Evolutionary conservation across 1,140 invertebrate genomes (phyloP).

Genomic region (Drosophila asahinai): DNA sequence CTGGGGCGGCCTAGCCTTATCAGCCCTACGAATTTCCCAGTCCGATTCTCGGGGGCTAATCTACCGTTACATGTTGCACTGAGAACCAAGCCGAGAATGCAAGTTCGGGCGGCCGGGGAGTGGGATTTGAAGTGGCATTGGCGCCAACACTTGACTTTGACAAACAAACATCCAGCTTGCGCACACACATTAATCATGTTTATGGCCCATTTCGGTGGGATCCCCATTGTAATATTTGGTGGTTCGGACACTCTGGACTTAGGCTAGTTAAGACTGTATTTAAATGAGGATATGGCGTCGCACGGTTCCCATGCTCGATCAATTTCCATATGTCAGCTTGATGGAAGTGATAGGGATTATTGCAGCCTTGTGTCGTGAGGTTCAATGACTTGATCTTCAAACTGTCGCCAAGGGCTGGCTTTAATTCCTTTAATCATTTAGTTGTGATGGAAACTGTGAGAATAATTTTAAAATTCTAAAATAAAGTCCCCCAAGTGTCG

Average conservation of each 20-base stretch:
- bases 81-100: conserved; percentile 33
- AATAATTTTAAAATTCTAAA: no score
- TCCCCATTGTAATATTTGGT: conserved; percentile 23
- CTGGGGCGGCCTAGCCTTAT: conserved; percentile 24
- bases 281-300: conserved; percentile 34
- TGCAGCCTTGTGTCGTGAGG: conserved; percentile 15
- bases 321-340: conserved; percentile 34
- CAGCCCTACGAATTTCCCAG: conserved; percentile 18
- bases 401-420: neutral
- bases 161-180: conserved; percentile 67
- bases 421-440: neutral
- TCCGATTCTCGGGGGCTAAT: conserved; percentile 33
- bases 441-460: neutral
- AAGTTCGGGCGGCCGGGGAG: conserved; percentile 9
- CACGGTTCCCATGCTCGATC: conserved; percentile 32
- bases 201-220: conserved; percentile 47
- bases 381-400: conserved; percentile 57
- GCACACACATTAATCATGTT: conserved; percentile 71
- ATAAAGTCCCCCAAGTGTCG: neutral
- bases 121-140: conserved; percentile 64
- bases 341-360: conserved; percentile 18
- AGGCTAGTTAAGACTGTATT: conserved; percentile 38
- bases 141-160: conserved; percentile 84
- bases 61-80: conserved; percentile 50
- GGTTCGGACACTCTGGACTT: conserved; percentile 15